Base-by-base conservation (phyloP, 2,113 vertebrate genomes). In the Pao palembangensis region DNA sequence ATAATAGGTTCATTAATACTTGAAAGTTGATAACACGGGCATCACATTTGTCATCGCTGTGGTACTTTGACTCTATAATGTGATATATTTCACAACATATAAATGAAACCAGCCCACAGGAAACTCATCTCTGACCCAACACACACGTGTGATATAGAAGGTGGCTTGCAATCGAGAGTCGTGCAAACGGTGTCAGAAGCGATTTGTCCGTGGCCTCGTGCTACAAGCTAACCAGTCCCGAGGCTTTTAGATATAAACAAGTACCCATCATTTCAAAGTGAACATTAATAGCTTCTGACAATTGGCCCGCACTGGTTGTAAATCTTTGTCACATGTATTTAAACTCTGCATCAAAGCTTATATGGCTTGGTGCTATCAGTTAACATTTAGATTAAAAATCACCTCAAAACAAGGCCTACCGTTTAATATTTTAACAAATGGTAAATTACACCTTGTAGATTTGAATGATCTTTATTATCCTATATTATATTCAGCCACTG, bases 241-340 rank as follows among this genome's bases (percentile, higher is more conserved):
- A 88, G 84, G 87, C 83, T 0, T 55, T 0, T 69, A 71, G 91
- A 83, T 88, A 87, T 47, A 79, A 87, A 90, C 85, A 88, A 88
- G 82, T 81, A 89, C 80, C 85, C 78, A 88, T 89, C 84, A 69
- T 82, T 80, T 75, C 76, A 44, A 55, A 85, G 75, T 80, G 66
- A 85, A 85, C 85, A 80, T 91, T 94, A 93, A 95, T 91, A 76
- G 89, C 79, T 87, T 86, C 80, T 90, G 92, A 93, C 91, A 93
- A 88, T 61, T 15, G 62, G 86, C 79, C 90, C 87, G 81, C 86
- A 72, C 84, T 73, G 85, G 89, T 89, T 91, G 84, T 91, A 90
- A 87, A 93, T 93, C 91, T 91, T 91, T 91, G 91, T 92, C 92
- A 87, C 83, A 90, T 88, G 76, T 65, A 34, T 62, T 93, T 89